phyloP scores from a whole-genome alignment of 2,113 vertebrate species.

The Callorhinus ursinus region DNA sequence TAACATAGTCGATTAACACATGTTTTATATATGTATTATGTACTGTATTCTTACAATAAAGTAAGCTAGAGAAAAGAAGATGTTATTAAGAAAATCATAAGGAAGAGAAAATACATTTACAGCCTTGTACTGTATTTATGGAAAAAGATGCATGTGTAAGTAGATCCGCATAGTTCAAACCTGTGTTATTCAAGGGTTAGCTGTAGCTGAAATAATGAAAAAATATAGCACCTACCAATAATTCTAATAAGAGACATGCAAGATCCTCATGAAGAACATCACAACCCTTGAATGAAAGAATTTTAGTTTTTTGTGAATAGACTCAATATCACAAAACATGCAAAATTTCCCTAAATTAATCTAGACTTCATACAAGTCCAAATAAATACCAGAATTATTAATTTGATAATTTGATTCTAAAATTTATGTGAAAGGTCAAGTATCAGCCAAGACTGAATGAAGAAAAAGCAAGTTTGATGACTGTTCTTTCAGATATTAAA shows the following conservation, averaged over 20 bases:
- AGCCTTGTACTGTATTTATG: not conserved
- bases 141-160: not conserved
- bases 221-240: not conserved
- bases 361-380: not conserved
- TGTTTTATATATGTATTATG: not conserved
- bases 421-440: conserved; percentile 22
- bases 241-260: not conserved
- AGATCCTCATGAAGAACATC: not conserved
- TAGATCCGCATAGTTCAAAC: not conserved
- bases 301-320: not conserved
- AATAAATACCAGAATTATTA: not conserved
- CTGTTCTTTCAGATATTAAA: conserved; percentile 13
- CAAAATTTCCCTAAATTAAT: not conserved
- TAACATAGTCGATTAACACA: not conserved
- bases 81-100: not conserved
- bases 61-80: not conserved
- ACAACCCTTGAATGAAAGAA: not conserved
- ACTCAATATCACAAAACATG: not conserved
- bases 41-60: not conserved
- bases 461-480: not conserved
- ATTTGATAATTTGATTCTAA: not conserved
- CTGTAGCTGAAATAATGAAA: conserved; percentile 16
- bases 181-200: not conserved
- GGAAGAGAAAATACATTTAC: not conserved
- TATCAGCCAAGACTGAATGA: conserved; percentile 16